These are phyloP conservation scores for Psophia crepitans DNA, from an alignment of 2,113 vertebrate genomes.

Conservation along the genomic window DNA sequence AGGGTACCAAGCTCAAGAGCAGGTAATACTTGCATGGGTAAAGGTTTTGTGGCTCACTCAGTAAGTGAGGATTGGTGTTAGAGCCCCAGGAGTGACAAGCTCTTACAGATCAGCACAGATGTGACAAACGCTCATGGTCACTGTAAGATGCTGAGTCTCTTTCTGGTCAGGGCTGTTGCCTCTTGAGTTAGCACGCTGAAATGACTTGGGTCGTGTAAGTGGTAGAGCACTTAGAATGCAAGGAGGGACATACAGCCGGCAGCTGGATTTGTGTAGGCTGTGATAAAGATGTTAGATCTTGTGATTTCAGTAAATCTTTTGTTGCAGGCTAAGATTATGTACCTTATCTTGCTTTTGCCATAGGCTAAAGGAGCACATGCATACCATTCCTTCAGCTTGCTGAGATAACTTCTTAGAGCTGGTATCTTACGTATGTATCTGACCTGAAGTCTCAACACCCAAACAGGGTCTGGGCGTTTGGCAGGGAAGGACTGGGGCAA, in stretches of 20 bases:
- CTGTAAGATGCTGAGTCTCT: background rate
- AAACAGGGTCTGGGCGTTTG: background rate
- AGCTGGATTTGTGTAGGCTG: background rate
- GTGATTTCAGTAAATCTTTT: background rate
- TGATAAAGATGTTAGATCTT: background rate
- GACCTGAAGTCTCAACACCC: background rate
- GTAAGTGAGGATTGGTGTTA: background rate
- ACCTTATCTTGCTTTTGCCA: background rate
- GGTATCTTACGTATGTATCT: fast-evolving
- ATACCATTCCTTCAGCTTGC: background rate
- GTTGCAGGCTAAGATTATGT: background rate
- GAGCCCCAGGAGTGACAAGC: background rate
- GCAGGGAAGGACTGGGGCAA: background rate
- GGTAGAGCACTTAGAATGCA: background rate
- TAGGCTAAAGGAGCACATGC: background rate
- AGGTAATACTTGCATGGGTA: background rate
- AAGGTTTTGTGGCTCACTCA: background rate
- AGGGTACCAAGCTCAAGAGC: background rate
- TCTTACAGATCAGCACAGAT: background rate
- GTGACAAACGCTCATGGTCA: background rate
- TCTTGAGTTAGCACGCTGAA: background rate
- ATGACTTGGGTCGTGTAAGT: background rate
- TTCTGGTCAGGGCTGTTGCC: background rate
- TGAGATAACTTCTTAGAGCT: background rate
- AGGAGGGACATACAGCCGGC: background rate